Evolutionary conservation across 2,797 vertebrate genomes (phyloP).

Genomic region (Esox masquinongy): DNA sequence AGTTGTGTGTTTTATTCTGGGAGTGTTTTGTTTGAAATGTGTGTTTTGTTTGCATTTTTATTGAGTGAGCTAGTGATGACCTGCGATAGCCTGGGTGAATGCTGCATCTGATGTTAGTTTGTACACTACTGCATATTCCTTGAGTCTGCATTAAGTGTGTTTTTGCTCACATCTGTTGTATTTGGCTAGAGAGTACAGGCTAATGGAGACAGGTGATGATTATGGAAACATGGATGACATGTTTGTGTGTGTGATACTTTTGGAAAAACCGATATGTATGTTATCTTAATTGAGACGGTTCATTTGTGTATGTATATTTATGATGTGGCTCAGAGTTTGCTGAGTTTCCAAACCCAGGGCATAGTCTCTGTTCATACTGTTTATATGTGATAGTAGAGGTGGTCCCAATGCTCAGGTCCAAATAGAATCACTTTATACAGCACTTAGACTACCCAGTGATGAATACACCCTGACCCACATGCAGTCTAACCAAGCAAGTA

Average conservation of each 20-base stretch:
- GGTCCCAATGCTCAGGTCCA: not conserved
- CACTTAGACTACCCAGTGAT: not conserved
- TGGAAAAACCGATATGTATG: not conserved
- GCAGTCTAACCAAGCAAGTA: not conserved
- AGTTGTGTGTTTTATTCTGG: no score
- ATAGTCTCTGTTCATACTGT: not conserved
- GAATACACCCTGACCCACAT: conserved; percentile 1
- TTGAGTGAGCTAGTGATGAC: not conserved
- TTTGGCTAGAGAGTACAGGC: no score
- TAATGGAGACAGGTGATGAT: no score
- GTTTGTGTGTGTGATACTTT: no score
- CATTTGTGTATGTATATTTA: not conserved
- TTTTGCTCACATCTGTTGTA: no score
- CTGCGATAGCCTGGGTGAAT: not conserved
- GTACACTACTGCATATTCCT: not conserved
- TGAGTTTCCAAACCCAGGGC: conserved; percentile 9
- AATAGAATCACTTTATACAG: not conserved
- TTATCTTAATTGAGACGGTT: not conserved
- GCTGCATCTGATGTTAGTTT: not conserved
- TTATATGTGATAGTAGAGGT: not conserved
- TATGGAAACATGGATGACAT: no score
- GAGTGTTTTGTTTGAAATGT: not conserved
- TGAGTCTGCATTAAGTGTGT: not conserved
- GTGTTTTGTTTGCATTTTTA: not conserved
- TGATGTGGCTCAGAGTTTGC: not conserved